phyloP scores from a whole-genome alignment of 2,888 invertebrate species.

The Campoletis raptor region DNA sequence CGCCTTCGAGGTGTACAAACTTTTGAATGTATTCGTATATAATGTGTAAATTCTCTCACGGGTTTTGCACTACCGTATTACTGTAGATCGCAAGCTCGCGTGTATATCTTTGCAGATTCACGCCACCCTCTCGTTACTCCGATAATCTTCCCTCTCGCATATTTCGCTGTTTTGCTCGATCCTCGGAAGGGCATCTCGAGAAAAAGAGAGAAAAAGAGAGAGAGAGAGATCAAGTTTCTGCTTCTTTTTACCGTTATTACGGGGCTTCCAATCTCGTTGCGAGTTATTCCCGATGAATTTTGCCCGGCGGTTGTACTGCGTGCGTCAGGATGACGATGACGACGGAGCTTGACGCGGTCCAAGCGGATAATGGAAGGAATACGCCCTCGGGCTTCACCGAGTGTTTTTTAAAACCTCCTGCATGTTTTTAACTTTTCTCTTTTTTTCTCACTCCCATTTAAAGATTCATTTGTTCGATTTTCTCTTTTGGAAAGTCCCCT shows the following conservation, averaged over 20 bases:
- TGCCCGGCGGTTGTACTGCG: constrained; percentile 34
- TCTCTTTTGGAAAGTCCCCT: constrained; percentile 3
- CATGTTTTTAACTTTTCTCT: constrained; percentile 8
- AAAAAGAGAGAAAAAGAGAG: not conserved
- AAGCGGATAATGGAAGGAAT: constrained; percentile 31
- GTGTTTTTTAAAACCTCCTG: constrained; percentile 24
- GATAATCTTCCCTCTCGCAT: constrained; percentile 26
- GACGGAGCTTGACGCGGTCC: constrained; percentile 58
- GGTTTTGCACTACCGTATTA: constrained; percentile 8
- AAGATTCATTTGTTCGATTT: not conserved
- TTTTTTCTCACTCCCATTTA: not conserved
- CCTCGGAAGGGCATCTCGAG: not conserved
- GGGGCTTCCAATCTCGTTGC: constrained; percentile 15
- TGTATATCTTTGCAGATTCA: constrained; percentile 51
- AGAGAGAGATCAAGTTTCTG: constrained; percentile 16
- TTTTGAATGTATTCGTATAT: constrained; percentile 9
- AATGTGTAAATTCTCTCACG: constrained; percentile 31
- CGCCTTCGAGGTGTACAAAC: constrained; percentile 36
- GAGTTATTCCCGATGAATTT: constrained; percentile 22
- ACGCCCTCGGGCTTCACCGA: constrained; percentile 39
- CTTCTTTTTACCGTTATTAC: constrained; percentile 56
- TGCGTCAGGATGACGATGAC: constrained; percentile 56
- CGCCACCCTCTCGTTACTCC: constrained; percentile 57
- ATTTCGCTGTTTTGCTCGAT: constrained; percentile 3
- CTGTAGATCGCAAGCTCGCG: constrained; percentile 45